A percentile compares a stretch with the other conserved stretches of the same genome.
phyloP scores from a whole-genome alignment of 2,888 invertebrate genomes.

The Icerya purchasi region DNA sequence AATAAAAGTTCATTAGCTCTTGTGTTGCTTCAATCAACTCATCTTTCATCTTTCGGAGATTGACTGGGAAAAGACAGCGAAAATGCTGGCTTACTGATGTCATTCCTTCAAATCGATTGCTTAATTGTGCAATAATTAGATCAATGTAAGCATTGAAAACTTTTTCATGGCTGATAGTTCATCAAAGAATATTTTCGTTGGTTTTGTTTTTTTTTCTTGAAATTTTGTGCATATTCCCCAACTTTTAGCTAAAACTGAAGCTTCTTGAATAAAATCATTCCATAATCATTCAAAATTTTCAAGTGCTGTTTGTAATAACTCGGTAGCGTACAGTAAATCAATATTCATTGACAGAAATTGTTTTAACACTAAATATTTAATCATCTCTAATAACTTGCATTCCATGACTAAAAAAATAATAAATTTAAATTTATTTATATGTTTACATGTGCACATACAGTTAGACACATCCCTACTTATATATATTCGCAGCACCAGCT shows the following conservation, averaged over 20 bases:
- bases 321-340: background rate
- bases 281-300: background rate
- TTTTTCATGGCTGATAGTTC: background rate
- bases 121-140: background rate
- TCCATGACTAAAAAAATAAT: too few species aligned
- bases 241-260: background rate
- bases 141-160: background rate
- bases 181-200: background rate
- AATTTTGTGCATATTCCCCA: background rate
- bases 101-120: background rate
- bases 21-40: background rate
- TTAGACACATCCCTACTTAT: too few species aligned
- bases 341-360: background rate
- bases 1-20: background rate
- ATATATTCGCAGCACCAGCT: too few species aligned
- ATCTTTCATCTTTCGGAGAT: background rate
- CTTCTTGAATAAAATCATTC: background rate
- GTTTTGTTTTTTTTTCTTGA: background rate
- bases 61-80: background rate
- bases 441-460: too few species aligned
- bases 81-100: background rate
- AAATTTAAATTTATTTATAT: too few species aligned
- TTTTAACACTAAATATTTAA: too few species aligned
- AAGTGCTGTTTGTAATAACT: background rate
- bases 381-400: too few species aligned